Percentiles rank a stretch among this genome's conserved stretches.
These are phyloP conservation scores for Cathartes aura DNA, from an alignment of 2,113 vertebrate genomes.

Conservation along the genomic window DNA sequence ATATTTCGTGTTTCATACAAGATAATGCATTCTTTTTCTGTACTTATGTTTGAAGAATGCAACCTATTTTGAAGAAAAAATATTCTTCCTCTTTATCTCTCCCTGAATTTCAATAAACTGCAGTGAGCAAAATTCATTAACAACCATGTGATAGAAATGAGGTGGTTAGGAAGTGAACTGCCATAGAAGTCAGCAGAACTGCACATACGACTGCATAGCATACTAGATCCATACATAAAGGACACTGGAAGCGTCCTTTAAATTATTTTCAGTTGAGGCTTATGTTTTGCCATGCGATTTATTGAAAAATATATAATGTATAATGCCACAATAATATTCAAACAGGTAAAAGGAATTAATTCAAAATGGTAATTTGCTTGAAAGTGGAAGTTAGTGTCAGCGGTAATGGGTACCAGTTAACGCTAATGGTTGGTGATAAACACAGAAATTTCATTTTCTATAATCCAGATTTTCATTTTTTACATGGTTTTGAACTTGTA, in stretches of 20 bases:
- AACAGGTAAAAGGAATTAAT: background rate
- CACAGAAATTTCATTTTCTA: background rate
- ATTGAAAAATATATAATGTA: background rate
- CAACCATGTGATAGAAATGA: background rate
- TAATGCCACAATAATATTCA: background rate
- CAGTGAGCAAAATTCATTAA: background rate
- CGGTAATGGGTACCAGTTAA: background rate
- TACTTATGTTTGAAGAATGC: background rate
- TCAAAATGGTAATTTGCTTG: background rate
- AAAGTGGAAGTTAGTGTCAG: background rate
- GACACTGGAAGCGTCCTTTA: background rate
- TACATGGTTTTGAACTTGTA: background rate
- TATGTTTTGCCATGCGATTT: background rate
- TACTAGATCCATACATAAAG: background rate
- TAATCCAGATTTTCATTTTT: background rate
- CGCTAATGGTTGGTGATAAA: background rate
- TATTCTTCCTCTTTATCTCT: background rate
- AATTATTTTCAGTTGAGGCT: background rate
- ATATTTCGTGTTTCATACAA: background rate
- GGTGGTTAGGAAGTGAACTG: background rate
- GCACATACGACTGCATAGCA: rapidly evolving
- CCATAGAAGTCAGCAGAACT: background rate
- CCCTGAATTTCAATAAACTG: background rate
- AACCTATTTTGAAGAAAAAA: background rate
- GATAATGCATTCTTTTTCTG: background rate